These are phyloP conservation scores for Gavia stellata DNA, from an alignment of 2,113 vertebrate genomes.

Conservation along the genomic window DNA sequence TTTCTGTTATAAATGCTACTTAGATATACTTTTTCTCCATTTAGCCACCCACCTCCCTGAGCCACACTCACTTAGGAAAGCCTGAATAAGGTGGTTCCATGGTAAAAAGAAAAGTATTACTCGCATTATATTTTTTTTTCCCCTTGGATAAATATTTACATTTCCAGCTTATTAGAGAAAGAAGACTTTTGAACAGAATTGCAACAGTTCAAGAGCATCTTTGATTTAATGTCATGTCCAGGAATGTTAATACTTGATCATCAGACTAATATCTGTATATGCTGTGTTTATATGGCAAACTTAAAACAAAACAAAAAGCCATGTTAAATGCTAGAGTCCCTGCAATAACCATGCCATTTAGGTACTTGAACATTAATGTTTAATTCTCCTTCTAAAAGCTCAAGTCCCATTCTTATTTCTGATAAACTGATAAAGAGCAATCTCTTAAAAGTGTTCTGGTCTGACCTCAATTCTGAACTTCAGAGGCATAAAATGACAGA, in stretches of 20 bases:
- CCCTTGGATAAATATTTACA: neutral
- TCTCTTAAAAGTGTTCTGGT: neutral
- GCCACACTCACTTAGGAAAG: neutral
- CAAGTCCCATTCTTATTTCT: neutral
- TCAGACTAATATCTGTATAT: neutral
- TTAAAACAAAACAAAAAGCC: neutral
- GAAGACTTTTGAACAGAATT: neutral
- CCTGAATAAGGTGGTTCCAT: neutral
- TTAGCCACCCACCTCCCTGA: neutral
- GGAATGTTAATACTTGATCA: neutral
- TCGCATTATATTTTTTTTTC: accelerated
- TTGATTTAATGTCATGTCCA: neutral
- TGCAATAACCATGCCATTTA: neutral
- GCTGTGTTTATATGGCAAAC: neutral
- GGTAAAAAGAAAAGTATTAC: neutral
- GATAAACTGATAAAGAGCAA: neutral
- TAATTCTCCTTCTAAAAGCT: neutral
- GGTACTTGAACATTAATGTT: neutral
- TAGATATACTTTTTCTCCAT: neutral
- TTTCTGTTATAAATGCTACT: neutral
- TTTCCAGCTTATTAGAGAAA: neutral
- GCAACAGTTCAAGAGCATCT: neutral
- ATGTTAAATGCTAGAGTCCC: neutral
- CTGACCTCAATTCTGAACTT: constrained; percentile 35
- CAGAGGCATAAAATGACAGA: constrained; percentile 8